These are phyloP conservation scores for Dicentrarchus labrax DNA, from an alignment of 2,113 vertebrate species.

Conservation along the genomic window DNA sequence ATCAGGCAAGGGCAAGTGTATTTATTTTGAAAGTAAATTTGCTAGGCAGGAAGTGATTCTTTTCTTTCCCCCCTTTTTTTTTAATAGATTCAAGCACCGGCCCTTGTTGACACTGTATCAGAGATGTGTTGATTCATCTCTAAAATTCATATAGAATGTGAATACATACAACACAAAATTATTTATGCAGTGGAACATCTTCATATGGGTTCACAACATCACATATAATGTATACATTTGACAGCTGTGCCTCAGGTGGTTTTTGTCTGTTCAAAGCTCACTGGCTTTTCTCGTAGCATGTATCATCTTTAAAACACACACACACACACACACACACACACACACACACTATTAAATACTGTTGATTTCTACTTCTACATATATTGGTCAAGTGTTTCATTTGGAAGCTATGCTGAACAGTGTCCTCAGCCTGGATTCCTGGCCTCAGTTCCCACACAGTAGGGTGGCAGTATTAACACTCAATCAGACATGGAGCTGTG, in stretches of 20 bases:
- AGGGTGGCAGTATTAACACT: neutral
- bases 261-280: neutral
- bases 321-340: no score
- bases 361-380: neutral
- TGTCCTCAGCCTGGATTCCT: neutral
- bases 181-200: no score
- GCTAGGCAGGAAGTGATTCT: neutral
- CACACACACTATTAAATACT: no score
- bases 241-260: neutral
- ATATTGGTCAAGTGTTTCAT: neutral
- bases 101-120: neutral
- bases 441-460: neutral
- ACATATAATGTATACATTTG: no score
- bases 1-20: no score
- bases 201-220: no score
- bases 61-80: neutral
- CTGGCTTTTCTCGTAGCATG: no score
- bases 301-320: no score
- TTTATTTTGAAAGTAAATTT: no score
- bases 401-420: no score
- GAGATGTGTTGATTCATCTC: neutral
- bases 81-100: no score
- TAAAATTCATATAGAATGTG: neutral
- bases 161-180: no score
- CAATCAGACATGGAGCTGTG: neutral